Base-by-base conservation (phyloP, 2,797 vertebrate genomes). In the Cygnus olor region DNA sequence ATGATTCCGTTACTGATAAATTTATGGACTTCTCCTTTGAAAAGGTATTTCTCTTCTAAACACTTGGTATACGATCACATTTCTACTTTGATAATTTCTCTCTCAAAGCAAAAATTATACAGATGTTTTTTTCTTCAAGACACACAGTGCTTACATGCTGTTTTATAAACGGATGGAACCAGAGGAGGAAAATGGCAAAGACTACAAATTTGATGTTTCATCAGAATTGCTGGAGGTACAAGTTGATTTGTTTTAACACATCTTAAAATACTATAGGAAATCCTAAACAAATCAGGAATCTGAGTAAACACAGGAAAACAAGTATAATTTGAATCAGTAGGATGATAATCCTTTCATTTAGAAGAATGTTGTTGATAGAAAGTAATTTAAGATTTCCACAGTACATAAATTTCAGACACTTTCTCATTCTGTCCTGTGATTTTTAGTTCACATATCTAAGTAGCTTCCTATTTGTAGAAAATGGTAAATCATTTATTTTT, bases 21-120 rank as follows among this genome's bases (percentile, higher is more conserved):
- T 99, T 99, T 95, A 99, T 99, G 99, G 99, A 99, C 96, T 99
- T 99, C 97, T 99, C 99, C 81, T 99, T 99, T 97, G 99, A 99
- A 98, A 99, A 99, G 99, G 99, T 99, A 97, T 97, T 96, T 80
- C 66, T 96, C 47, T 76, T 58, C 47, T 34, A 65, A 83, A 51
- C 21, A 40, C 66, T 82, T 78, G 15, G 54, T 82, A 22, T 49
- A 17, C 94, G 78, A 58, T 63, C 13, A 6, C 70, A 38, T 84
- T 95, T 96, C 68, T 93, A 70, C 38, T 91, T 58, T 74, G 22
- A 25, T 54, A 56, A 71, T 92, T 65, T 73, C 20, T 71, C 34
- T 89, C 84, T 80, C 63, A 91, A 91, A 97, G 81, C 95, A 87
- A 96, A 96, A 97, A 95, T 95, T 68, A 96, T 65, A 36, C 82